Conservation (phyloP, 2,797 vertebrate species). For the Picus viridis region DNA sequence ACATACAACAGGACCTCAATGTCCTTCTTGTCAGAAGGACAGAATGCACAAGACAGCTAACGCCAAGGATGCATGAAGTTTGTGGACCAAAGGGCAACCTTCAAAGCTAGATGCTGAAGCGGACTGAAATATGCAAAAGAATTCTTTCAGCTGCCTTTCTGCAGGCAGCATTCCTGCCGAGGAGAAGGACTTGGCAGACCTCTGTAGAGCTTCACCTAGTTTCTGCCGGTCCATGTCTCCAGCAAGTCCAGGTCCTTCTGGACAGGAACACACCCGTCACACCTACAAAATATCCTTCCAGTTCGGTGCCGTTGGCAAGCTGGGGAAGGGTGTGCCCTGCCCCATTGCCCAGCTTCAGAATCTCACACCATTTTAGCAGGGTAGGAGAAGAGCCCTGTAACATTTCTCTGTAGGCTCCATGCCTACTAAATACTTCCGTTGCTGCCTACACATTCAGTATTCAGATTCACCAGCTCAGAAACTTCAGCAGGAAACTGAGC, state of each 20-base stretch:
- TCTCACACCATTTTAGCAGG: background rate
- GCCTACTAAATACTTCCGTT: background rate
- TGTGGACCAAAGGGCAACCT: background rate
- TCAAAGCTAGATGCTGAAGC: background rate
- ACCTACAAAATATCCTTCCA: background rate
- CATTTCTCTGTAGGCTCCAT: background rate
- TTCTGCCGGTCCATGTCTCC: background rate
- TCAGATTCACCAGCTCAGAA: background rate
- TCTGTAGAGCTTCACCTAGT: background rate
- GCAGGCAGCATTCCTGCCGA: background rate
- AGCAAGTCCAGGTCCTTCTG: background rate
- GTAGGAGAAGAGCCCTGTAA: background rate
- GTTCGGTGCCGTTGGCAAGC: background rate
- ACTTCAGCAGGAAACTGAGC: background rate
- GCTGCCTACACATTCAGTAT: background rate
- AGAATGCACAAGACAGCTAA: background rate
- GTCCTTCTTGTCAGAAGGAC: too few species aligned
- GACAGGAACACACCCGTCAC: background rate
- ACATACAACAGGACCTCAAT: too few species aligned
- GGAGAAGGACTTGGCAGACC: background rate
- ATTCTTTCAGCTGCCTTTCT: background rate
- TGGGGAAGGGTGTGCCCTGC: background rate
- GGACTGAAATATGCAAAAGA: background rate
- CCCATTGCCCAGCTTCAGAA: background rate
- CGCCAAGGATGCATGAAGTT: accelerated